These are phyloP conservation scores for Mormyrus iriodes DNA, from an alignment of 2,113 vertebrate genomes.

Conservation along the genomic window DNA sequence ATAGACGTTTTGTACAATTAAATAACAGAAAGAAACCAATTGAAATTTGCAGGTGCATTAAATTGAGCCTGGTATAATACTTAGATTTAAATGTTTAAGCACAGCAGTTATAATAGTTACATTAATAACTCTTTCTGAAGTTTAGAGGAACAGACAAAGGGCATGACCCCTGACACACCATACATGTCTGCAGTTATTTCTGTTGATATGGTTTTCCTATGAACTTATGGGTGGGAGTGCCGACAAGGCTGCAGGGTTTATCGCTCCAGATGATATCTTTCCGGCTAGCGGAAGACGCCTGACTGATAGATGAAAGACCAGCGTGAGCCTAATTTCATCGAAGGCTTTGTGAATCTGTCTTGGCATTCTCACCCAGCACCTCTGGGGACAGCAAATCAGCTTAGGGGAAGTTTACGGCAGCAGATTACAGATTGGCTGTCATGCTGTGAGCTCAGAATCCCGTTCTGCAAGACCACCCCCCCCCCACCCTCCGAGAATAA, in stretches of 20 bases:
- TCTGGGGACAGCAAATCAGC: conserved; percentile 27
- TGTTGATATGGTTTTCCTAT: neutral
- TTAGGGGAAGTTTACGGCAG: conserved; percentile 21
- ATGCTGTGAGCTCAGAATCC: conserved; percentile 23
- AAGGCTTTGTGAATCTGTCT: conserved; percentile 18
- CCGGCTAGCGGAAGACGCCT: conserved; percentile 22
- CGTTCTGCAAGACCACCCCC: conserved; percentile 15
- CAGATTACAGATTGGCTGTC: conserved; percentile 22
- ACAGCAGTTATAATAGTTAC: neutral
- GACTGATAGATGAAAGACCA: conserved; percentile 29
- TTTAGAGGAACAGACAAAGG: neutral
- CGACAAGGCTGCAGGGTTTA: neutral
- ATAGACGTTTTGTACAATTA: neutral
- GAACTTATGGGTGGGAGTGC: neutral
- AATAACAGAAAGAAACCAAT: neutral
- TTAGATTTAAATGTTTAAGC: neutral
- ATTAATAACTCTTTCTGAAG: neutral
- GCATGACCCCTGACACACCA: neutral
- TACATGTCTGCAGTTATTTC: neutral
- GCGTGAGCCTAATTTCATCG: conserved; percentile 27
- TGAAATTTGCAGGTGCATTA: neutral
- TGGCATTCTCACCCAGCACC: conserved; percentile 23
- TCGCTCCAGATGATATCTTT: conserved; percentile 22
- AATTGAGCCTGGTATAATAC: neutral
- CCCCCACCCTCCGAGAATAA: neutral